These are phyloP conservation scores for Andricus grossulariae DNA, from an alignment of 1,140 invertebrate genomes.

Conservation along the genomic window DNA sequence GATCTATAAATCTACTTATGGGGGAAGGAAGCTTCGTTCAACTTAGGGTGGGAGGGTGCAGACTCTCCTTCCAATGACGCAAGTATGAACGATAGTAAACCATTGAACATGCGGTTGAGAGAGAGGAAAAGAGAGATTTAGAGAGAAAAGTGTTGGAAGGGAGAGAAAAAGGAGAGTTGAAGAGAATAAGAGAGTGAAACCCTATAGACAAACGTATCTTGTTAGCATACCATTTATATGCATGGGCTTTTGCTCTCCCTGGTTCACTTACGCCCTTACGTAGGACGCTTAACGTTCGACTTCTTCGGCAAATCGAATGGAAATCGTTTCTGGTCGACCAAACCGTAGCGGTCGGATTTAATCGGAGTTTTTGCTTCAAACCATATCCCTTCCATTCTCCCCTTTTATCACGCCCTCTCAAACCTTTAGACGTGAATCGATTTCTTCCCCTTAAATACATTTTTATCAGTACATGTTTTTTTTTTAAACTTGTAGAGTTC, in stretches of 20 bases:
- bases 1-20: conserved; percentile 76
- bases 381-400: neutral
- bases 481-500: too few species aligned
- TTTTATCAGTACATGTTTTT: too few species aligned
- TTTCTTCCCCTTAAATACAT: too few species aligned
- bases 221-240: conserved; percentile 73
- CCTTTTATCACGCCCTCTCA: neutral
- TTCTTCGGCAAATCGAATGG: conserved; percentile 70
- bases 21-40: conserved; percentile 57
- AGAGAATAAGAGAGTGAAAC: conserved; percentile 50
- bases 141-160: conserved; percentile 38
- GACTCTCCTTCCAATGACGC: conserved; percentile 39
- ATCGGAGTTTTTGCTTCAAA: neutral
- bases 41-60: conserved; percentile 48
- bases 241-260: conserved; percentile 66
- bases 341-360: neutral
- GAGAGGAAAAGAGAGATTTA: conserved; percentile 36
- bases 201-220: conserved; percentile 74
- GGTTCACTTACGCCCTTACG: conserved; percentile 61
- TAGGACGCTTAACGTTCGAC: conserved; percentile 67
- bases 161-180: conserved; percentile 34
- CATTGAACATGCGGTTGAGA: conserved; percentile 44
- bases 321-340: conserved; percentile 57
- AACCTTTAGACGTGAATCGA: too few species aligned
- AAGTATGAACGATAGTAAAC: conserved; percentile 44